A percentile compares a stretch with the other conserved stretches of the same genome.
These are phyloP conservation scores for Sphecodes monilicornis DNA, from an alignment of 2,888 invertebrate genomes.

Conservation along the genomic window DNA sequence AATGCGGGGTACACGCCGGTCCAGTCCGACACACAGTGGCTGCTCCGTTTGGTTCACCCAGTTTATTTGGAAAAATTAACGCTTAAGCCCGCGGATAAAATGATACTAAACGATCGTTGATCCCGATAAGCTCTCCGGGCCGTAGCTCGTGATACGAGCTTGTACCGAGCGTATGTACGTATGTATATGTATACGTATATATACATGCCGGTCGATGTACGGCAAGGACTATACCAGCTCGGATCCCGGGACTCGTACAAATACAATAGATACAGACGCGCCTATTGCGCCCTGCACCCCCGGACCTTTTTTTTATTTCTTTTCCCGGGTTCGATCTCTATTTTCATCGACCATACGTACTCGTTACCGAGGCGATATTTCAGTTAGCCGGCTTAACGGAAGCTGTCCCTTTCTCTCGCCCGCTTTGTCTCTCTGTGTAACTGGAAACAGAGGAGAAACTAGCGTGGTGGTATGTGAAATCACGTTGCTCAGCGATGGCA, in stretches of 20 bases:
- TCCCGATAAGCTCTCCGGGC: constrained; percentile 76
- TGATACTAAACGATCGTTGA: constrained; percentile 79
- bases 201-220: constrained; percentile 14
- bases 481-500: constrained; percentile 23
- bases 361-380: constrained; percentile 79
- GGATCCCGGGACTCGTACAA: constrained; percentile 39
- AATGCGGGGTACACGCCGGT: constrained; percentile 62
- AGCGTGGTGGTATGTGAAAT: constrained; percentile 30
- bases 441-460: neutral
- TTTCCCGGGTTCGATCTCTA: constrained; percentile 27
- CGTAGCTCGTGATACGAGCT: constrained; percentile 44
- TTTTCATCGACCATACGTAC: constrained; percentile 67
- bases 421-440: neutral
- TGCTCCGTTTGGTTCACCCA: constrained; percentile 64
- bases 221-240: neutral
- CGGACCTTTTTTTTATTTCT: constrained; percentile 8
- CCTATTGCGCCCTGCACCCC: constrained; percentile 15
- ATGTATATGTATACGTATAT: constrained; percentile 26
- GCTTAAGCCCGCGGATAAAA: constrained; percentile 79
- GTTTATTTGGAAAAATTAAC: constrained; percentile 80
- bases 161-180: constrained; percentile 7
- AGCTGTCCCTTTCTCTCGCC: constrained; percentile 19
- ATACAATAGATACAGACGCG: constrained; percentile 49
- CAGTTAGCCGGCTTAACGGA: constrained; percentile 77
- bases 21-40: constrained; percentile 31